A percentile compares a stretch with the other conserved stretches of the same genome.
These are phyloP conservation scores for Stigmatopora argus DNA, from an alignment of 2,113 vertebrate genomes.

Conservation along the genomic window DNA sequence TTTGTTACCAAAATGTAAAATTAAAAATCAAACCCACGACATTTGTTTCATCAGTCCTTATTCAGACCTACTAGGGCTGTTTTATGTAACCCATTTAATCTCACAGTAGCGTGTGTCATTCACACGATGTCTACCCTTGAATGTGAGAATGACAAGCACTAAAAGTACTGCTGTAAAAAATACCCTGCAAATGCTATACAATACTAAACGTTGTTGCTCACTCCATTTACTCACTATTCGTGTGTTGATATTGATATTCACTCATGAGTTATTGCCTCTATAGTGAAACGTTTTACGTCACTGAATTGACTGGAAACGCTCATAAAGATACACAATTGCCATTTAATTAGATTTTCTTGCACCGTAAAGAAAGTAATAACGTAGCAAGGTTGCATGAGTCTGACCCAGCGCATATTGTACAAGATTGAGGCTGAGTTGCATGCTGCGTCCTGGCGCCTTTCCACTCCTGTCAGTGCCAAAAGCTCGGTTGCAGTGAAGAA, in stretches of 20 bases:
- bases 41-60: conserved; percentile 22
- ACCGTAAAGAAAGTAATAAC: background rate
- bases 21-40: conserved; percentile 12
- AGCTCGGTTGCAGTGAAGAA: conserved; percentile 14
- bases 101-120: conserved; percentile 31
- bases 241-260: background rate
- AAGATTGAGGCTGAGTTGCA: conserved; percentile 6
- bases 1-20: conserved; percentile 11
- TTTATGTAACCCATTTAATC: conserved; percentile 44
- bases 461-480: conserved; percentile 40
- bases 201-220: too few species aligned
- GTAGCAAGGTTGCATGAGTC: background rate
- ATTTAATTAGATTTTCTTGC: background rate
- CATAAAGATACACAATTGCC: background rate
- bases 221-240: background rate
- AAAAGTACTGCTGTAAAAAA: background rate
- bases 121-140: conserved; percentile 16
- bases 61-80: conserved; percentile 11
- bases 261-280: background rate
- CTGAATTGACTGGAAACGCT: background rate
- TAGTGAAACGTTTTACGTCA: background rate
- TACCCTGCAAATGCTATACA: too few species aligned
- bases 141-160: background rate
- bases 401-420: conserved; percentile 19
- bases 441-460: conserved; percentile 31